Evolutionary conservation across 2,888 invertebrate species (phyloP).

Genomic region (Baccha elongata): DNA sequence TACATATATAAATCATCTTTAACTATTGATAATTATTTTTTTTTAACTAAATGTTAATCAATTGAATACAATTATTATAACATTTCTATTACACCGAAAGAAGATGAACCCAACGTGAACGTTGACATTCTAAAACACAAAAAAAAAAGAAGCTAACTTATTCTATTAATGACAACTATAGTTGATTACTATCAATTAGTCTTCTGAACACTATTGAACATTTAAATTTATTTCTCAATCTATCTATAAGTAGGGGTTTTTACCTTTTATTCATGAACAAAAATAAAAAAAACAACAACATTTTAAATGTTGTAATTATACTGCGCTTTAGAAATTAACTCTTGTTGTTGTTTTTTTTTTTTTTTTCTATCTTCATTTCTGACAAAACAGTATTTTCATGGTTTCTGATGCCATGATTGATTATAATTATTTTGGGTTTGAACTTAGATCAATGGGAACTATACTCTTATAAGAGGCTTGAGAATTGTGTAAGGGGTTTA

Average conservation of each 20-base stretch:
- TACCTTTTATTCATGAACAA: slow-evolving; percentile 6
- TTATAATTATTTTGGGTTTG: slow-evolving; percentile 13
- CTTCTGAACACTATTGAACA: slow-evolving; percentile 49
- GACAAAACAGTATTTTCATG: slow-evolving; percentile 25
- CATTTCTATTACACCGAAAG: not conserved
- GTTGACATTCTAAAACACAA: slow-evolving; percentile 34
- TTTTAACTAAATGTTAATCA: slow-evolving; percentile 14
- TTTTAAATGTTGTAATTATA: slow-evolving; percentile 20
- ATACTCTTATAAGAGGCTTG: not conserved
- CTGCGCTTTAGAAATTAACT: slow-evolving; percentile 37
- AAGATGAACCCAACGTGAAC: slow-evolving; percentile 45
- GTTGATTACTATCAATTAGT: slow-evolving; percentile 68
- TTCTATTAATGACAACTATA: slow-evolving; percentile 47
- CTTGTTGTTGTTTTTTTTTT: not conserved
- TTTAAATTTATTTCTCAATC: slow-evolving; percentile 57
- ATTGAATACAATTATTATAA: slow-evolving; percentile 7
- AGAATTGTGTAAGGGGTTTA: not conserved
- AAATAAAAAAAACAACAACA: slow-evolving; percentile 6
- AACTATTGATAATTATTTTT: too few relatives aligned
- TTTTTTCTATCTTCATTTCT: not conserved
- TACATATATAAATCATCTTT: too few relatives aligned
- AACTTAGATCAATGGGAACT: not conserved
- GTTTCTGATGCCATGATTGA: slow-evolving; percentile 42
- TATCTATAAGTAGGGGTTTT: slow-evolving; percentile 28
- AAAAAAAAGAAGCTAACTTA: slow-evolving; percentile 1